Evolutionary conservation across 2,888 invertebrate genomes (phyloP), one percentile per base, ranked within the genome.

Genomic region (Labia minor): DNA sequence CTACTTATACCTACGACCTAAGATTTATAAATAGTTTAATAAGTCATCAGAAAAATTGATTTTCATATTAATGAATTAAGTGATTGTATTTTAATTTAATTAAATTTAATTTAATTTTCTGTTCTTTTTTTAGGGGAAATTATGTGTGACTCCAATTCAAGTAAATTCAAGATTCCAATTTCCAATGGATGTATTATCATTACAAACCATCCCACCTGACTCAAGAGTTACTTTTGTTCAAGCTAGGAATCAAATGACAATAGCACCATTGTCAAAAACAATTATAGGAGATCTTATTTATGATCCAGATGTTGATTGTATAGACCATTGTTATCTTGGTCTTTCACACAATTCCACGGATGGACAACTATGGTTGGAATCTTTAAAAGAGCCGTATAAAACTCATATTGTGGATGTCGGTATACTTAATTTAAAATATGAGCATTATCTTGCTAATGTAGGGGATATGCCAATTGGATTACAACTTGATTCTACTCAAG

Each of bases 121-220:
- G 18, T 70, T 19, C n/a, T n/a, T n/a, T n/a, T 77, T 81, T 65
- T 74, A 90, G 90, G 90, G 88, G 70, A 90, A 88, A 77, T 82
- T 88, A 71, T 90, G 90, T 74, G 83, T 84, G 65, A 86, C 88
- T 73, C 86, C 88, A 72, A 80, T 96, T 69, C 85, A 86, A 75
- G 84, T 95, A 70, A 86, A 90, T 74, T 94, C 90, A 73, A 86
- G 87, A 3, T 94, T 93, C 80, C 80, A 85, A 71, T 85, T 88
- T 73, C 83, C 86, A 65, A 91, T 96, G 89, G 85, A 86, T 71
- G 86, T 95, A 63, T 83, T 84, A 67, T 78, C 82, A 70, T 83
- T 91, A 61, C 77, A 83, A 77, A 78, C 68, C 1, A 49, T 19
- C 84, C 79, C 85, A 8, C 80, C 82, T 21, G 86, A 87, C 76